Evolutionary conservation across 2,888 invertebrate species (phyloP), one percentile per base, ranked within the genome.

Genomic region (Chymomyza amoena): DNA sequence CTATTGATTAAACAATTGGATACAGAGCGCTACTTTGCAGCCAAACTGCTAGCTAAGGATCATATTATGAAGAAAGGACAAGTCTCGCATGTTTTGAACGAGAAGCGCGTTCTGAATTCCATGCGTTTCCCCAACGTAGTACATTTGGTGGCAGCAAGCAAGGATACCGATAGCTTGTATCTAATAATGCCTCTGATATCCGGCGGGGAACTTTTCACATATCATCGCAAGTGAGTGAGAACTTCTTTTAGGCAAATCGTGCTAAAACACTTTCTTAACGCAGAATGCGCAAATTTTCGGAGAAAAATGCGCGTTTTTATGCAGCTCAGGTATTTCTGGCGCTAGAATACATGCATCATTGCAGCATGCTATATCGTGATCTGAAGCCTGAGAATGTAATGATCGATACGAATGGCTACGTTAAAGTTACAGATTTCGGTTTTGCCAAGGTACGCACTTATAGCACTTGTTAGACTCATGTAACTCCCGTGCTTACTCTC

Each of bases 251-350:
- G n/a, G 9, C 18, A 5, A 61, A 36, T 54, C 10, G 4, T 13
- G 52, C 32, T 36, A 28, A 4, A 6, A 6, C 28, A 61, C 52
- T 10, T 18, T 54, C 9, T 10, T 45, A 66, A 13, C 72, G 7
- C n/a, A 91, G 92, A 68, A 75, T 86, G 4, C 89, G 90, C 20
- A 93, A 93, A 79, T 95, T 96, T 91, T 95, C 95, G 68, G 98
- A 98, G 90, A 93, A 94, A 32, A 93, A 96, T 84, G 94, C 97
- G 1, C 95, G 95, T 88, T 98, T 98, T 92, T 99, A 98, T 92
- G 96, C 96, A 0, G 95, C 97, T 61, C 98, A 99, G 93, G 96
- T 98, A n/a, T n/a, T n/a, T n/a, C n/a, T n/a, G n/a, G n/a, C n/a
- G n/a, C n/a, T n/a, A n/a, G n/a, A n/a, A n/a, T 99, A 98, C 92